phyloP scores from a whole-genome alignment of 2,888 invertebrate genomes.

The Machimus atricapillus region DNA sequence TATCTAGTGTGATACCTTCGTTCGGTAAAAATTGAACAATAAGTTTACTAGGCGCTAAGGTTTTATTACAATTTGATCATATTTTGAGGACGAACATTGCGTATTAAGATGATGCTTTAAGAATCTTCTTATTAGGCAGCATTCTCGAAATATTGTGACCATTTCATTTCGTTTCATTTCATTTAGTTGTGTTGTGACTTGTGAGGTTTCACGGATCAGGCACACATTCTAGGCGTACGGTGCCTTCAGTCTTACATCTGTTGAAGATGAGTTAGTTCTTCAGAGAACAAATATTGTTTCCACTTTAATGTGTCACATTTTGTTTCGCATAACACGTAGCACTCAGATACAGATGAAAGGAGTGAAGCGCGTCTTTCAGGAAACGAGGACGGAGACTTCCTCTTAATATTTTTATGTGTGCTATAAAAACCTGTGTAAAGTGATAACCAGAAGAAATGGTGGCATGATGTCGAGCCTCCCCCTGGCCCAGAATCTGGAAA shows the following conservation, averaged over 20 bases:
- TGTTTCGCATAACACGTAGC: background rate
- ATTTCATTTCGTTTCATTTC: background rate
- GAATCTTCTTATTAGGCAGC: too few species aligned
- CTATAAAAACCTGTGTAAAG: background rate
- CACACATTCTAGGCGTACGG: background rate
- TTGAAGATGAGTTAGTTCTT: background rate
- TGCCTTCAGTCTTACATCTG: background rate
- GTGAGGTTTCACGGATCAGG: background rate
- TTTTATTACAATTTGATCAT: too few species aligned
- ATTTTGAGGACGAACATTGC: too few species aligned
- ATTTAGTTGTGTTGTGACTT: background rate
- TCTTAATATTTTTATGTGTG: background rate
- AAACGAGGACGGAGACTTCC: background rate
- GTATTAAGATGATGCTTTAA: too few species aligned
- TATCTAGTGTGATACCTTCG: too few species aligned
- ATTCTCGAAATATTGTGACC: background rate
- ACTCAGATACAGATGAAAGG: background rate
- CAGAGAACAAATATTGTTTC: background rate
- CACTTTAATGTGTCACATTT: background rate
- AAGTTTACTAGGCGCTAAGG: too few species aligned
- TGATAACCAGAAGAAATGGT: background rate
- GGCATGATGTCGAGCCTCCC: background rate
- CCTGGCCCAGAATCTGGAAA: background rate
- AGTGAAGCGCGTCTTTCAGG: background rate
- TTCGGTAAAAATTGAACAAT: too few species aligned